phyloP scores from a whole-genome alignment of 2,888 invertebrate species.

The Acanthosepion lycidas region DNA sequence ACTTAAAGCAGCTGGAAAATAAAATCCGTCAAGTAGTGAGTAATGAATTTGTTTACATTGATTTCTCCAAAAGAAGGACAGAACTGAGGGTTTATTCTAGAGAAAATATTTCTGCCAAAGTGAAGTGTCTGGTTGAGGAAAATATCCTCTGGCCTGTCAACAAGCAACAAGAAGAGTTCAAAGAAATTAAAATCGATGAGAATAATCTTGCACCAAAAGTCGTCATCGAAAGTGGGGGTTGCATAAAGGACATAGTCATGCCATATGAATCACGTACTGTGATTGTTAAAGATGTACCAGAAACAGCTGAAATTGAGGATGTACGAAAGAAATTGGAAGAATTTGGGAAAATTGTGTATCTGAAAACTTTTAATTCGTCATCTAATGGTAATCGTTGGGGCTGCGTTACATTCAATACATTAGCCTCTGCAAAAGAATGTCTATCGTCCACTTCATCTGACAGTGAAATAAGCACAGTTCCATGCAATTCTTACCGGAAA shows the following conservation, averaged over 20 bases:
- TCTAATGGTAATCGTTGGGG: slow-evolving; percentile 56
- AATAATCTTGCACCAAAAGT: slow-evolving; percentile 53
- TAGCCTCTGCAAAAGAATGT: slow-evolving; percentile 51
- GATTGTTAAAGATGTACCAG: slow-evolving; percentile 52
- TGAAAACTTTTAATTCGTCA: not conserved
- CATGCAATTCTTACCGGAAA: slow-evolving; percentile 49
- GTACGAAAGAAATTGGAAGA: not conserved
- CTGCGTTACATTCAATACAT: slow-evolving; percentile 56
- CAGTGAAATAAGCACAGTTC: slow-evolving; percentile 54
- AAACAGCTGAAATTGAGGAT: not conserved
- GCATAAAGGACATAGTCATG: slow-evolving; percentile 58
- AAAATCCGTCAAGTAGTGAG: slow-evolving; percentile 48
- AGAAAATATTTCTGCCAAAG: not conserved
- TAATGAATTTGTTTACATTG: slow-evolving; percentile 42
- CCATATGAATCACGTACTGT: slow-evolving; percentile 60
- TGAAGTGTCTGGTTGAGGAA: not conserved
- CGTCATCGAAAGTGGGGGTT: slow-evolving; percentile 59
- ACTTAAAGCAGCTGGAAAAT: slow-evolving; percentile 57
- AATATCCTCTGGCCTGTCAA: not conserved
- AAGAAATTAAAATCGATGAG: not conserved
- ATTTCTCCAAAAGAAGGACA: not conserved
- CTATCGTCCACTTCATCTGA: slow-evolving; percentile 51
- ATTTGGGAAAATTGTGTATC: not conserved
- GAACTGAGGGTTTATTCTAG: not conserved
- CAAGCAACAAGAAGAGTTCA: not conserved